Base-by-base conservation (phyloP, 1,140 invertebrate species). In the Reticulitermes speratus region DNA sequence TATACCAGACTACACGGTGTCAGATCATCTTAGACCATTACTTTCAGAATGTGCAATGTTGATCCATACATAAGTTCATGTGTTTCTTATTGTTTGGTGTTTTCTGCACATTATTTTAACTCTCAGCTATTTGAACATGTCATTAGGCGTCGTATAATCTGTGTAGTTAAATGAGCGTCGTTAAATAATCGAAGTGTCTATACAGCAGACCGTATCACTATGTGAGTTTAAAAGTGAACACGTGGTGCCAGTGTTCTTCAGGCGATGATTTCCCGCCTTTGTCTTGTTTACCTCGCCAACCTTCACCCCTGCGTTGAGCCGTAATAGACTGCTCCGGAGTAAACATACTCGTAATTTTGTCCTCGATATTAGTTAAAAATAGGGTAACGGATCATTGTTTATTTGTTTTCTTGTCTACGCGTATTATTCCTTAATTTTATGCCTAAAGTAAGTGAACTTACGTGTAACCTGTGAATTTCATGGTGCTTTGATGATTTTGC, bases 281-380 rank as follows among this genome's bases (percentile, higher is more conserved):
- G 65, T 75, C 25, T 75, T 75, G 65, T 75, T 75, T 75, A 75
- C 65, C 14, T 75, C 25, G 6, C 3, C 65, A 11, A 75, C 65
- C 65, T 75, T 75, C n/a, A 30, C n/a, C 65, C 65, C 65, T 75
- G 9, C n/a, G 30, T 75, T 75, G n/a, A 14, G 65, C 65, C 65
- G 65, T 75, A 75, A 75, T 75, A 75, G 65, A 75, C 65, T 75
- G 8, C 9, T 75, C 65, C 65, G 7, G 25, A 30, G 65, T 75
- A 75, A 75, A 75, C 65, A 75, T 75, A 75, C 65, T n/a, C n/a
- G n/a, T 75, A n/a, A 30, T 30, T 25, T 75, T n/a, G n/a, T 75
- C n/a, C 9, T 8, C n/a, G n/a, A n/a, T 75, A 75, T 75, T 75
- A n/a, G 65, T 30, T 75, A 6, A 25, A 25, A 8, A 12, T 75